Evolutionary conservation across 2,113 vertebrate species (phyloP).

Genomic region (Isurus oxyrinchus): DNA sequence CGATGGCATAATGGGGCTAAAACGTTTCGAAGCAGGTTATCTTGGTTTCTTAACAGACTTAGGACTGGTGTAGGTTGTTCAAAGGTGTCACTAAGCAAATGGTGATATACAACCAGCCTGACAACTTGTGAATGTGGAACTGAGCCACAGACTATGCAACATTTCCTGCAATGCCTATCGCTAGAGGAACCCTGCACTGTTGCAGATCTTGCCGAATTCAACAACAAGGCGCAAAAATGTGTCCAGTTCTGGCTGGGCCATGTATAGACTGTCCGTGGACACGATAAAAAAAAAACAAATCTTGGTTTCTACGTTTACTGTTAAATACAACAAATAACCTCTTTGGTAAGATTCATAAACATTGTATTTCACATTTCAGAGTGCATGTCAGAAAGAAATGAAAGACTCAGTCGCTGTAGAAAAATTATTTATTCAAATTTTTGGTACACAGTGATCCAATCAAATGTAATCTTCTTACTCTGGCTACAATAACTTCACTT

Average conservation of each 20-base stretch:
- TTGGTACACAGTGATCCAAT: not conserved
- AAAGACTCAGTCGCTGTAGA: not conserved
- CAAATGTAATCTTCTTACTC: slow-evolving; percentile 30
- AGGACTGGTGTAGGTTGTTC: too few relatives aligned
- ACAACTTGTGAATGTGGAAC: too few relatives aligned
- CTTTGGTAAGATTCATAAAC: not conserved
- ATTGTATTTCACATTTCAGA: not conserved
- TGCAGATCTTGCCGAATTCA: too few relatives aligned
- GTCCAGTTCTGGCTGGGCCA: too few relatives aligned
- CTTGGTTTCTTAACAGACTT: not conserved
- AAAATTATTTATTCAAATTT: slow-evolving; percentile 11
- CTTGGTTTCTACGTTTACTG: not conserved
- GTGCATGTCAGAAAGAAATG: too few relatives aligned
- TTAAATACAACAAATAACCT: not conserved
- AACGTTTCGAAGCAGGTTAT: not conserved
- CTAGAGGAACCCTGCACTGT: too few relatives aligned
- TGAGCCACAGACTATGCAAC: too few relatives aligned
- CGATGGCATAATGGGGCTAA: not conserved
- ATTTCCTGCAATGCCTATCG: too few relatives aligned
- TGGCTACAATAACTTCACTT: not conserved
- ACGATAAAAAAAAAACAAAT: not conserved
- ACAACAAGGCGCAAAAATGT: too few relatives aligned
- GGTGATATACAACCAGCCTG: too few relatives aligned
- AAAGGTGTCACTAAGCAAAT: too few relatives aligned
- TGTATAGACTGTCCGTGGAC: too few relatives aligned